Conservation (phyloP, 1,140 invertebrate species). For the Nephotettix cincticeps region DNA sequence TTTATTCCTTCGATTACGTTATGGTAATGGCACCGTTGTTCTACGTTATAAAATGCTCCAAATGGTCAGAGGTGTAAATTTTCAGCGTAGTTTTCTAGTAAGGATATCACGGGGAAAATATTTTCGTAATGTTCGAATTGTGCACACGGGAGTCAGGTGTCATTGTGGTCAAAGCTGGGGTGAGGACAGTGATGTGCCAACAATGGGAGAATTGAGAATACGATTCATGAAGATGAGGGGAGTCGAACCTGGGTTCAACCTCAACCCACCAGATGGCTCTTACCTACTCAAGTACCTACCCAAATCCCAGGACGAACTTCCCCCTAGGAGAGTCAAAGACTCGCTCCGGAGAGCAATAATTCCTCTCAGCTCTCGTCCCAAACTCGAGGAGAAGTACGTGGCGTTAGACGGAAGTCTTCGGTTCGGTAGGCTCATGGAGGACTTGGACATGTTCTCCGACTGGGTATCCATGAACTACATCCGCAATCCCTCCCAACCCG, state of each 20-base stretch:
- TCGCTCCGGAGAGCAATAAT: conserved; percentile 67
- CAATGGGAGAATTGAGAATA: too few species aligned
- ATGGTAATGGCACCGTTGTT: too few species aligned
- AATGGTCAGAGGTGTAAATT: too few species aligned
- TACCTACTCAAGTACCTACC: conserved; percentile 43
- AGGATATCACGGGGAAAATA: too few species aligned
- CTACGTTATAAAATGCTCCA: too few species aligned
- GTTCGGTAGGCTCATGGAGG: conserved; percentile 72
- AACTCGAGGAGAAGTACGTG: conserved; percentile 67
- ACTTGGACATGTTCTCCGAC: conserved; percentile 79
- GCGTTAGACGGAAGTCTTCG: conserved; percentile 63
- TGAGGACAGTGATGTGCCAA: too few species aligned
- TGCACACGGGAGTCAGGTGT: too few species aligned
- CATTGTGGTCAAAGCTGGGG: too few species aligned
- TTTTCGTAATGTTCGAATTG: too few species aligned
- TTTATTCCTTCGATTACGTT: too few species aligned
- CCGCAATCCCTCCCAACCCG: conserved; percentile 54
- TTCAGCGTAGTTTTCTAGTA: too few species aligned
- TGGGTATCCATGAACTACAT: conserved; percentile 60
- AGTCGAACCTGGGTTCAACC: conserved; percentile 38
- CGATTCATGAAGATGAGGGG: conserved; percentile 41
- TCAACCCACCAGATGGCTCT: conserved; percentile 35
- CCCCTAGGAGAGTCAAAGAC: conserved; percentile 56
- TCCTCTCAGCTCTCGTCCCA: conserved; percentile 60
- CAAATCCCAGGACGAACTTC: conserved; percentile 48